phyloP scores from a whole-genome alignment of 92 coral and sea anemone genomes.

The Palythoa grandiflora region DNA sequence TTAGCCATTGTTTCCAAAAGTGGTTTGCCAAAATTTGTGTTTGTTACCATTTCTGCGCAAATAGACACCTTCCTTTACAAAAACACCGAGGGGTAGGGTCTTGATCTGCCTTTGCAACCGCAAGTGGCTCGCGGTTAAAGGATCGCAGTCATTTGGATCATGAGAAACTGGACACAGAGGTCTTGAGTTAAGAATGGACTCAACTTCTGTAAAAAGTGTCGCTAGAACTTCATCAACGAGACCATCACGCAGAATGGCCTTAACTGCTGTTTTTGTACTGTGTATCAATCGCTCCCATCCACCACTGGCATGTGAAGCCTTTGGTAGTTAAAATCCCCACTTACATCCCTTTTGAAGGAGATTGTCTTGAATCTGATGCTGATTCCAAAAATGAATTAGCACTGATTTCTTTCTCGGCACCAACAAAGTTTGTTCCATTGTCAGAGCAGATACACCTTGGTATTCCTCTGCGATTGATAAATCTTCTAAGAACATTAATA shows the following conservation, averaged over 20 bases:
- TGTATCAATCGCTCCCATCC: slow-evolving; percentile 41
- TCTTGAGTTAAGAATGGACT: slow-evolving; percentile 47
- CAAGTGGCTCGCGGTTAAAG: slow-evolving; percentile 68
- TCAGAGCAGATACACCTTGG: slow-evolving; percentile 56
- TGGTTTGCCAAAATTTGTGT: slow-evolving; percentile 63
- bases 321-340: slow-evolving; percentile 64
- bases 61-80: background rate
- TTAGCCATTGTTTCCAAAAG: slow-evolving; percentile 64
- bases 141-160: slow-evolving; percentile 48
- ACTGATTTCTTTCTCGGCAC: slow-evolving; percentile 55
- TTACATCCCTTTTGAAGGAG: slow-evolving; percentile 60
- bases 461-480: slow-evolving; percentile 55
- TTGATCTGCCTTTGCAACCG: slow-evolving; percentile 50
- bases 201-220: no score
- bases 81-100: slow-evolving; percentile 59
- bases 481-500: background rate
- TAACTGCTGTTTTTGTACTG: no score
- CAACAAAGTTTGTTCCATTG: slow-evolving; percentile 60
- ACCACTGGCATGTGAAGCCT: slow-evolving; percentile 59
- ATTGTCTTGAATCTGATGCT: slow-evolving; percentile 44
- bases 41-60: slow-evolving; percentile 1
- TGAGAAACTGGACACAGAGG: no score
- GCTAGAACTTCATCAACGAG: background rate
- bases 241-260: no score
- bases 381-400: slow-evolving; percentile 53